A percentile compares a stretch with the other conserved stretches of the same genome.
Conservation (phyloP, 2,888 invertebrate species). For the Apodemia hepburni region DNA sequence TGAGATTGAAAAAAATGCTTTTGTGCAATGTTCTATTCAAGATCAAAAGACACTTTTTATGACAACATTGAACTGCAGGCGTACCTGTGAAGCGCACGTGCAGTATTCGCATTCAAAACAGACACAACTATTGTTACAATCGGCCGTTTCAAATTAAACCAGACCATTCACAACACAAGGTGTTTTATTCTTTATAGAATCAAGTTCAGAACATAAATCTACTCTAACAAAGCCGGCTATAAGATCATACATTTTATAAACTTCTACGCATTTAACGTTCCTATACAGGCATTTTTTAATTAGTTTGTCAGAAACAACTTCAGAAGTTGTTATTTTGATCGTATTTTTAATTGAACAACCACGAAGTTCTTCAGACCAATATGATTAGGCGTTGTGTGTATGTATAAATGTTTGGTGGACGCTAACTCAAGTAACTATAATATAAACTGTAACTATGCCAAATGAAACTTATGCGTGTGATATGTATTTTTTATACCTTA, state of each 20-base stretch:
- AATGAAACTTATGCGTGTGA: no score
- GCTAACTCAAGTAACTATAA: no score
- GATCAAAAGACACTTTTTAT: conserved; percentile 62
- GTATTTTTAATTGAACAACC: background rate
- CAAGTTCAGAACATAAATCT: conserved; percentile 43
- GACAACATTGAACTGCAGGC: conserved; percentile 66
- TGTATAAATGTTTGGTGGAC: no score
- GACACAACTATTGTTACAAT: conserved; percentile 43
- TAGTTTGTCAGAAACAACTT: background rate
- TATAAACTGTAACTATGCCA: no score
- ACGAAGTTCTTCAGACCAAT: no score
- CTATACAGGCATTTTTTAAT: background rate
- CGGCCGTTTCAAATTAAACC: conserved; percentile 46
- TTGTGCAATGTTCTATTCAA: conserved; percentile 73
- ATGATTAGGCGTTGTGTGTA: no score
- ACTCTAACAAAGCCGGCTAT: conserved; percentile 49
- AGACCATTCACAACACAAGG: conserved; percentile 39
- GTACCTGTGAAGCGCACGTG: conserved; percentile 77
- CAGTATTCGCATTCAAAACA: conserved; percentile 58
- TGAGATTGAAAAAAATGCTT: conserved; percentile 50
- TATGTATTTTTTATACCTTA: no score
- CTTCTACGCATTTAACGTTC: background rate
- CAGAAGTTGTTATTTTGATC: background rate
- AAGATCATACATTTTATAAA: background rate
- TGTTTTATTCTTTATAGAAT: conserved; percentile 39